These are phyloP conservation scores for Furcifer pardalis DNA, from an alignment of 2,797 vertebrate genomes.

Conservation along the genomic window DNA sequence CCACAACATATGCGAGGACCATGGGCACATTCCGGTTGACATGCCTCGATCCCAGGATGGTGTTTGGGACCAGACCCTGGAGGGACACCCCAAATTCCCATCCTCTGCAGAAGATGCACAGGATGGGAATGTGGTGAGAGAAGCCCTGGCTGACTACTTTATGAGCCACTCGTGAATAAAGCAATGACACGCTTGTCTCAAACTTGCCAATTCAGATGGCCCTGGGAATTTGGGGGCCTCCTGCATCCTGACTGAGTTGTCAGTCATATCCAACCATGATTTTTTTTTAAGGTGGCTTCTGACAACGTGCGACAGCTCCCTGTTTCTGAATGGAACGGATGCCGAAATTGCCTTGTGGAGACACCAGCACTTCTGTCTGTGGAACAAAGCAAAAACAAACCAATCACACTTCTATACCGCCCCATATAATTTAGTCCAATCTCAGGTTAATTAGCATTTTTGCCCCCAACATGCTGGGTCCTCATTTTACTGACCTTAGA, in stretches of 20 bases:
- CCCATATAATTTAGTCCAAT: too few species aligned
- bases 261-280: too few species aligned
- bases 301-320: neutral
- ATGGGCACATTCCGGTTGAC: slow-evolving; percentile 2
- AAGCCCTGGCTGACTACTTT: slow-evolving; percentile 14
- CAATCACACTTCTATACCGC: too few species aligned
- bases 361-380: too few species aligned
- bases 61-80: slow-evolving; percentile 7
- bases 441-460: too few species aligned
- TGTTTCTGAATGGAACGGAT: neutral
- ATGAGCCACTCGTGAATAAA: neutral
- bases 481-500: too few species aligned
- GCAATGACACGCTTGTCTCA: neutral
- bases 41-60: slow-evolving; percentile 3
- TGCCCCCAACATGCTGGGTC: too few species aligned
- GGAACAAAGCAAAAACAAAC: too few species aligned
- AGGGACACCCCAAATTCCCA: slow-evolving; percentile 7
- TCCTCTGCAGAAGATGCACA: neutral
- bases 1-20: slow-evolving; percentile 24
- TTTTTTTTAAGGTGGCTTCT: neutral
- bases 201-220: too few species aligned
- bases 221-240: neutral
- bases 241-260: too few species aligned
- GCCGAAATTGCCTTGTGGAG: too few species aligned
- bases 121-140: slow-evolving; percentile 8